Conservation (phyloP, 2,113 vertebrate genomes). For the Lepus americanus region DNA sequence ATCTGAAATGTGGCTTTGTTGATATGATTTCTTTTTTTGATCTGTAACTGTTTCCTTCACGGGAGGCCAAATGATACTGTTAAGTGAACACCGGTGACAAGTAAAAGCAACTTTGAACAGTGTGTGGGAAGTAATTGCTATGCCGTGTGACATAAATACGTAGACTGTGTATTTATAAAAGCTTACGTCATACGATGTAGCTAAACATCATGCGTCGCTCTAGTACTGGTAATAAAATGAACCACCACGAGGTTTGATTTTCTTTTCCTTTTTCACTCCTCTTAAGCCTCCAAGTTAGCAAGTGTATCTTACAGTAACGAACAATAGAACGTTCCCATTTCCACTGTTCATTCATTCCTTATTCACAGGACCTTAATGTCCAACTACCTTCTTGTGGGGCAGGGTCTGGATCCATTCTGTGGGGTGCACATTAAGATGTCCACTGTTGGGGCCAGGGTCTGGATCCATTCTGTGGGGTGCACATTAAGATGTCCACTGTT, state of each 20-base stretch:
- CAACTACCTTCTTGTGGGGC: constrained; percentile 94
- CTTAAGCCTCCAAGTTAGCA: not conserved
- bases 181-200: not conserved
- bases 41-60: not conserved
- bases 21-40: not conserved
- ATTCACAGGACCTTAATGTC: not conserved
- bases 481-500: too few species aligned
- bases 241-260: not conserved
- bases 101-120: constrained; percentile 8
- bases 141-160: not conserved
- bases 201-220: not conserved
- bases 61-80: not conserved
- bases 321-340: not conserved
- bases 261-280: not conserved
- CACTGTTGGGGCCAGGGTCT: too few species aligned
- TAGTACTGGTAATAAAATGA: not conserved
- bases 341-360: not conserved
- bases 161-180: not conserved
- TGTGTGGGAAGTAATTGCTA: not conserved
- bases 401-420: too few species aligned
- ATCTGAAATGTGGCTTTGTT: not conserved
- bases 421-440: too few species aligned
- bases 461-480: too few species aligned
- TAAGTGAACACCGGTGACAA: not conserved
- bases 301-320: not conserved